Percentiles rank a stretch among this genome's conserved stretches.
These are phyloP conservation scores for Eumeta japonica DNA, from an alignment of 1,140 invertebrate species.

Conservation along the genomic window DNA sequence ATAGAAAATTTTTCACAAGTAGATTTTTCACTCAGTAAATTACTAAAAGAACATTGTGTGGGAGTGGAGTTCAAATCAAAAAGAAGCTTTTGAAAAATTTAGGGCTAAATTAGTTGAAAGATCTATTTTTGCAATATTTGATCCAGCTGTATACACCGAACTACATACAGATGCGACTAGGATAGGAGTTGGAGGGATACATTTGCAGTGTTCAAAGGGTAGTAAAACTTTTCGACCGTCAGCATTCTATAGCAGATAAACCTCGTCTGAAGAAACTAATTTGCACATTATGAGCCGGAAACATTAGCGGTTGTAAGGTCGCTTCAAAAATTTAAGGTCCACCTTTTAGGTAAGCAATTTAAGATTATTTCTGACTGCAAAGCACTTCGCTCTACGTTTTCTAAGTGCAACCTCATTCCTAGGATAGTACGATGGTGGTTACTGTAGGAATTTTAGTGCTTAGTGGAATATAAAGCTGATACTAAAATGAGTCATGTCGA, in stretches of 20 bases:
- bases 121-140: conserved; percentile 11
- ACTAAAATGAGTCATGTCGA: conserved; percentile 21
- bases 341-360: conserved; percentile 33
- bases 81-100: conserved; percentile 11
- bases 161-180: conserved; percentile 28
- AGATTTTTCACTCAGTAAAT: conserved; percentile 15
- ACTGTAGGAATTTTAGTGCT: conserved; percentile 19
- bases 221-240: conserved; percentile 21
- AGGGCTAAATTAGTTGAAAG: conserved; percentile 5
- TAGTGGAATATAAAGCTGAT: conserved; percentile 20
- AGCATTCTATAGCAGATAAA: conserved; percentile 30
- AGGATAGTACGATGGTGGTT: conserved; percentile 32
- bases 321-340: conserved; percentile 29
- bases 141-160: conserved; percentile 16
- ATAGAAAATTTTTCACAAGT: conserved; percentile 17
- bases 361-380: conserved; percentile 41
- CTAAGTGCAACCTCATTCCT: conserved; percentile 24
- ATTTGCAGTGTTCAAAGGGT: conserved; percentile 13
- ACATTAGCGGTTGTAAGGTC: conserved; percentile 26
- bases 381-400: conserved; percentile 21
- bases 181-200: conserved; percentile 16
- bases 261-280: conserved; percentile 21
- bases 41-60: conserved; percentile 14
- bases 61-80: conserved; percentile 11
- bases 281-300: conserved; percentile 36